Evolutionary conservation across 2,113 vertebrate species (phyloP).

Genomic region (Scopus umbretta): DNA sequence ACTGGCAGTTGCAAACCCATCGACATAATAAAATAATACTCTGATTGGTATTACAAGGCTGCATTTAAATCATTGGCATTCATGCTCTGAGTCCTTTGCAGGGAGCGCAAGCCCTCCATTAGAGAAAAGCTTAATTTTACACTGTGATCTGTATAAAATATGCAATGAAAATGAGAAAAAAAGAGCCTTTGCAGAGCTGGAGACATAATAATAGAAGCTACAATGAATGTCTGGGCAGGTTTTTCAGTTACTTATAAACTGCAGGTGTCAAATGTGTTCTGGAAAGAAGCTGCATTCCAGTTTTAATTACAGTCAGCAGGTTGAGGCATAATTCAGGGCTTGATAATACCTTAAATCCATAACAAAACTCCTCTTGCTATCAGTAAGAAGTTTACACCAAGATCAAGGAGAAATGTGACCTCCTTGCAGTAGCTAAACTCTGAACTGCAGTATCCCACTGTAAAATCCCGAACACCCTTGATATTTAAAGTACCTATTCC

Average conservation of each 20-base stretch:
- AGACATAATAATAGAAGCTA: constrained; percentile 11
- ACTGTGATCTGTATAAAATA: constrained; percentile 32
- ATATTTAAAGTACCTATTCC: neutral
- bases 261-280: constrained; percentile 45
- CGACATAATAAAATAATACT: constrained; percentile 60
- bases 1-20: constrained; percentile 45
- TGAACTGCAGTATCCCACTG: neutral
- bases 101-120: constrained; percentile 51
- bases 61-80: constrained; percentile 67
- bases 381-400: neutral
- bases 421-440: neutral
- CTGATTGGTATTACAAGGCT: constrained; percentile 57
- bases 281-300: constrained; percentile 10
- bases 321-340: constrained; percentile 10
- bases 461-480: neutral
- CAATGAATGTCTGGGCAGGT: constrained; percentile 38
- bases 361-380: neutral
- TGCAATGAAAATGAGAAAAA: constrained; percentile 33
- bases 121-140: constrained; percentile 55
- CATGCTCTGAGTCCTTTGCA: constrained; percentile 33
- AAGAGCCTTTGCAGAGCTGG: constrained; percentile 17
- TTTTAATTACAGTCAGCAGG: constrained; percentile 59
- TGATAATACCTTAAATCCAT: neutral
- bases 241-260: constrained; percentile 34
- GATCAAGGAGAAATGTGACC: neutral